Evolutionary conservation across 2,113 vertebrate genomes (phyloP), one percentile per base, ranked within the genome.

Genomic region (Lipotes vexillifer): DNA sequence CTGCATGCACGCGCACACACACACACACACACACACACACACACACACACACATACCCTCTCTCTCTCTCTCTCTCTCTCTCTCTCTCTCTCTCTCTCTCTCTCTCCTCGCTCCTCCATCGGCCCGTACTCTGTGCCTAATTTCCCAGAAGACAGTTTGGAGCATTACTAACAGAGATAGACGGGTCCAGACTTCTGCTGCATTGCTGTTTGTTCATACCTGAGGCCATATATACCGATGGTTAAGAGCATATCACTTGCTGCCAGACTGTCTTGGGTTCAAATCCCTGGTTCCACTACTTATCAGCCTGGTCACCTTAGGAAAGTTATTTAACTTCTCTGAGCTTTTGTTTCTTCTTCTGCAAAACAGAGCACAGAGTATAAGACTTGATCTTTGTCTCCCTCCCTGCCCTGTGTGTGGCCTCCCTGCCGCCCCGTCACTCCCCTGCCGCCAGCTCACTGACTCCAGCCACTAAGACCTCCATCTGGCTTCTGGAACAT

Each of bases 271-370:
- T 82, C 68, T 86, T 95, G 38, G 12, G 14, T 96, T 92, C 85
- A 12, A 41, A n/a, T 92, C 66, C 59, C 38, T 57, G 13, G 0
- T 57, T 74, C 72, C 78, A 11, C 13, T 49, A 44, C 41, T 84
- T 74, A 36, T 10, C 23, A 80, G 10, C 49, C 36, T 3, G 29
- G 38, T 38, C 55, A 27, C 68, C 27, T 82, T n/a, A 8, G 2
- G 59, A 29, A 74, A 94, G 66, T 88, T 52, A 86, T n/a, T 92
- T 46, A 77, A 84, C 38, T 61, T 92, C 33, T 86, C 71, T 38
- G 36, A 77, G 65, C 36, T 85, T 93, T 78, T 5, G 63, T 93
- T 75, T 93, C 31, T 63, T 81, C 55, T 55, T 75, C n/a, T 78
- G 18, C 44, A 85, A 95, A 84, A 20, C 13, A 81, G 85, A 75